A percentile compares a stretch with the other conserved stretches of the same genome.
Conservation (phyloP, 2,797 vertebrate genomes). For the Spinus pinus region DNA sequence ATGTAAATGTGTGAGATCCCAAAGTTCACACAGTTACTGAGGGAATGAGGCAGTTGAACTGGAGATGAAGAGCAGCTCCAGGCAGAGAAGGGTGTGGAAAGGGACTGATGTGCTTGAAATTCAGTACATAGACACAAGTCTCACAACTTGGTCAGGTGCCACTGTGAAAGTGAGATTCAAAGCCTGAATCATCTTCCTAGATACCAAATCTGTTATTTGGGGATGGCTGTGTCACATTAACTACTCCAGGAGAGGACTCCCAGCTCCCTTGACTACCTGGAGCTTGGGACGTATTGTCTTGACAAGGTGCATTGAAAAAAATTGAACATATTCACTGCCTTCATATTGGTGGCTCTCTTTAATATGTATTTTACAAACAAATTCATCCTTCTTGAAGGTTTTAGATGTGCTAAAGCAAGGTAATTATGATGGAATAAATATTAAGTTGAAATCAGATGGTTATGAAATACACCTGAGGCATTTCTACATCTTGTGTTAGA, state of each 20-base stretch:
- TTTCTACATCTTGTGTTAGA: not conserved
- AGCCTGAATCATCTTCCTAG: not conserved
- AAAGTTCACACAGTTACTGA: not conserved
- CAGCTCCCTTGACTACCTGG: not conserved
- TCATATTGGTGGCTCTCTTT: not conserved
- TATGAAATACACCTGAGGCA: not conserved
- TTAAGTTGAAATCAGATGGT: not conserved
- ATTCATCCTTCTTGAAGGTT: not conserved
- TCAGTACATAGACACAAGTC: not conserved
- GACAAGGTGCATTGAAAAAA: not conserved
- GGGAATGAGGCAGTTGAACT: not conserved
- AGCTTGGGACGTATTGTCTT: not conserved
- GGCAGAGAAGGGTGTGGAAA: not conserved
- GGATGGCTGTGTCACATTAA: not conserved
- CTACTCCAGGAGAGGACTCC: not conserved
- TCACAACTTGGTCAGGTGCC: not conserved
- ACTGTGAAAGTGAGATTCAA: not conserved
- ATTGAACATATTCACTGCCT: not conserved
- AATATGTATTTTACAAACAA: not conserved
- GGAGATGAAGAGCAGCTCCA: not conserved
- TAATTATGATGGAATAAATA: conserved; percentile 15
- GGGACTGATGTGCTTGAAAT: not conserved
- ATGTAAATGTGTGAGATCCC: not conserved
- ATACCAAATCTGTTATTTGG: not conserved
- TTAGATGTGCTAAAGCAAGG: not conserved